These are phyloP conservation scores for Torymus auratus DNA, from an alignment of 2,888 invertebrate species.

Conservation along the genomic window DNA sequence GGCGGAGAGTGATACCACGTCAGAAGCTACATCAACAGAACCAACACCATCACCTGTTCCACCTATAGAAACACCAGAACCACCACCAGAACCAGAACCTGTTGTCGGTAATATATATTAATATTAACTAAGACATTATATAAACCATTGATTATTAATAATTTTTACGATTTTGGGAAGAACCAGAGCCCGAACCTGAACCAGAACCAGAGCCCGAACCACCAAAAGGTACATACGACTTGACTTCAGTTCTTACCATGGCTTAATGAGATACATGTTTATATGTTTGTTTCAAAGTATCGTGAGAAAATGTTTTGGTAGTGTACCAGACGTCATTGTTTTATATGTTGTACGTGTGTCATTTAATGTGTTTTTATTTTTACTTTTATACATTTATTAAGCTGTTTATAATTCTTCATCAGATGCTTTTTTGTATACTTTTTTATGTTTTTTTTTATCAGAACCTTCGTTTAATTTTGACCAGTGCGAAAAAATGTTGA, in stretches of 20 bases:
- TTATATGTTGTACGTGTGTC: background rate
- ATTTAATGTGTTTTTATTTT: slow-evolving; percentile 15
- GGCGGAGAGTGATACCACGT: slow-evolving; percentile 53
- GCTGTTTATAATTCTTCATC: slow-evolving; percentile 4
- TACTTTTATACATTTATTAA: slow-evolving; percentile 6
- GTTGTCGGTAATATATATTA: slow-evolving; percentile 38
- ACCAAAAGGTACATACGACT: slow-evolving; percentile 58
- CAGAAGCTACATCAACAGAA: slow-evolving; percentile 58
- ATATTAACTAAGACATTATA: background rate
- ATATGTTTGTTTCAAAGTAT: background rate
- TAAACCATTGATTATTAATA: background rate
- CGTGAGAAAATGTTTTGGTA: too few relatives aligned
- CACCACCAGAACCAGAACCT: slow-evolving; percentile 64
- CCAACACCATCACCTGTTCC: slow-evolving; percentile 62
- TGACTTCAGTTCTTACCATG: slow-evolving; percentile 53
- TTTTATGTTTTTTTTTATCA: background rate
- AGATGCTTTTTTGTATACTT: slow-evolving; percentile 4
- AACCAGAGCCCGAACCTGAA: slow-evolving; percentile 60
- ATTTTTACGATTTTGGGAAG: slow-evolving; percentile 26
- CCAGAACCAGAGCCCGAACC: slow-evolving; percentile 64
- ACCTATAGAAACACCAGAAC: slow-evolving; percentile 63
- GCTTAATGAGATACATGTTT: slow-evolving; percentile 9
- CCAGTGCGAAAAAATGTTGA: slow-evolving; percentile 17
- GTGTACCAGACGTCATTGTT: background rate
- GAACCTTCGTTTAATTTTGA: background rate